These are phyloP conservation scores for Solenodon paradoxus DNA, from an alignment of 2,113 vertebrate genomes.

Conservation along the genomic window DNA sequence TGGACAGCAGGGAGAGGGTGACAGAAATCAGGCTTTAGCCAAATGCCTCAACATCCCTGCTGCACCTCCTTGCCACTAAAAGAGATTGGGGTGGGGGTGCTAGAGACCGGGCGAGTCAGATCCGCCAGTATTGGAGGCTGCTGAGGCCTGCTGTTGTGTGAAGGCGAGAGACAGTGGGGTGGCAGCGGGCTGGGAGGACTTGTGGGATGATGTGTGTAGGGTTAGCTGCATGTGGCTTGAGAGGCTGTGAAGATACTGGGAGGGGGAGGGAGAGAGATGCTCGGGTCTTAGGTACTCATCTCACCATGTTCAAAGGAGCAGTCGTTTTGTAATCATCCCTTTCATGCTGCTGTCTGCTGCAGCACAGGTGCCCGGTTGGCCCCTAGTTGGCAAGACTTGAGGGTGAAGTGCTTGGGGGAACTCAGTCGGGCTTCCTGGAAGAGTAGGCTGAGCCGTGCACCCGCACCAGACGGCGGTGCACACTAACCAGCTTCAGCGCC, in stretches of 20 bases:
- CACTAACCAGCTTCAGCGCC: no score
- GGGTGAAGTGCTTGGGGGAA: background rate
- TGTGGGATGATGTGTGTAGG: background rate
- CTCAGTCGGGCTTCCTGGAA: background rate
- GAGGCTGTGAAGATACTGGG: background rate
- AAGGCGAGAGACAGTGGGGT: conserved; percentile 51
- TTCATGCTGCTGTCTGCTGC: background rate
- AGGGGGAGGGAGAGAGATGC: background rate
- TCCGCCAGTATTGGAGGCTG: background rate
- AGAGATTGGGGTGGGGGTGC: background rate
- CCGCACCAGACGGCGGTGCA: background rate
- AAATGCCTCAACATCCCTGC: conserved; percentile 8
- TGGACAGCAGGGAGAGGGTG: background rate
- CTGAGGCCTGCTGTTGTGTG: conserved; percentile 54
- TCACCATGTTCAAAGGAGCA: background rate
- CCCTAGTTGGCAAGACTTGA: background rate
- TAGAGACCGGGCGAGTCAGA: no score
- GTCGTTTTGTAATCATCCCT: background rate
- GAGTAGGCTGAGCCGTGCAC: background rate
- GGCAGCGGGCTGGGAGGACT: background rate
- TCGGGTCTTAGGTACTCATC: background rate
- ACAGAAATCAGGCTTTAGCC: background rate
- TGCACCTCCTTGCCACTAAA: background rate
- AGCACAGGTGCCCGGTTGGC: background rate
- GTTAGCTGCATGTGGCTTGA: background rate